Percentiles rank a stretch among this genome's conserved stretches.
These are phyloP conservation scores for Quadriops clusia DNA, from an alignment of 2,888 invertebrate species.

Conservation along the genomic window DNA sequence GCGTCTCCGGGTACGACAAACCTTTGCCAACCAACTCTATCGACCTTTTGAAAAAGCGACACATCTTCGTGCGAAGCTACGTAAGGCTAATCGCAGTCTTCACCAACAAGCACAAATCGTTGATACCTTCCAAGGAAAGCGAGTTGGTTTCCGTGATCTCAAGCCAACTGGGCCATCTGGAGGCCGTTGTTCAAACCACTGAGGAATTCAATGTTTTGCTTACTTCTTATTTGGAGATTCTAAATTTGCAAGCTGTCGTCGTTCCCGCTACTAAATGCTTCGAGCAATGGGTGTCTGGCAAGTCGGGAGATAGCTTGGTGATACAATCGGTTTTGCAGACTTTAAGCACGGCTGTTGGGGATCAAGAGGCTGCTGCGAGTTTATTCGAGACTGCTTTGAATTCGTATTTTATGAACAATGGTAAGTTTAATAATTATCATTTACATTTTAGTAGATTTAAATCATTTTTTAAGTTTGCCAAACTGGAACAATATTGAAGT, in stretches of 20 bases:
- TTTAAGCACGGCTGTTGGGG: conserved; percentile 36
- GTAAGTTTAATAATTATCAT: conserved; percentile 25
- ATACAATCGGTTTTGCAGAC: conserved; percentile 39
- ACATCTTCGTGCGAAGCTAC: conserved; percentile 47
- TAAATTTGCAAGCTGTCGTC: conserved; percentile 31
- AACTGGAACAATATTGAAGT: too few relatives aligned
- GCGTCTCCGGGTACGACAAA: conserved; percentile 46
- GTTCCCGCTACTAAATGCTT: conserved; percentile 29
- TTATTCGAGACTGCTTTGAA: conserved; percentile 43
- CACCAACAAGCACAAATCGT: conserved; percentile 41
- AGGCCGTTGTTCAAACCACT: conserved; percentile 34
- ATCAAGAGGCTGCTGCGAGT: conserved; percentile 38
- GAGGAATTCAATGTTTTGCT: conserved; percentile 41
- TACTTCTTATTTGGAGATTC: conserved; percentile 37
- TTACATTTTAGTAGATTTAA: too few relatives aligned
- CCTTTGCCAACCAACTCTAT: conserved; percentile 28
- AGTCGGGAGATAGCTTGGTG: conserved; percentile 38
- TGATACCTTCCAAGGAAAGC: conserved; percentile 38
- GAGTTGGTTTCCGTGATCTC: conserved; percentile 39
- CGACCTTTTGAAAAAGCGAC: conserved; percentile 43
- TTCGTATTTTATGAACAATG: conserved; percentile 43
- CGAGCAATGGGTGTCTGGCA: conserved; percentile 38
- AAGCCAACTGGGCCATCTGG: conserved; percentile 42
- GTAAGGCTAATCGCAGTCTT: conserved; percentile 47
- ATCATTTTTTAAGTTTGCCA: too few relatives aligned